Evolutionary conservation across 2,888 invertebrate species (phyloP).

Genomic region (Stenichneumon culpator): DNA sequence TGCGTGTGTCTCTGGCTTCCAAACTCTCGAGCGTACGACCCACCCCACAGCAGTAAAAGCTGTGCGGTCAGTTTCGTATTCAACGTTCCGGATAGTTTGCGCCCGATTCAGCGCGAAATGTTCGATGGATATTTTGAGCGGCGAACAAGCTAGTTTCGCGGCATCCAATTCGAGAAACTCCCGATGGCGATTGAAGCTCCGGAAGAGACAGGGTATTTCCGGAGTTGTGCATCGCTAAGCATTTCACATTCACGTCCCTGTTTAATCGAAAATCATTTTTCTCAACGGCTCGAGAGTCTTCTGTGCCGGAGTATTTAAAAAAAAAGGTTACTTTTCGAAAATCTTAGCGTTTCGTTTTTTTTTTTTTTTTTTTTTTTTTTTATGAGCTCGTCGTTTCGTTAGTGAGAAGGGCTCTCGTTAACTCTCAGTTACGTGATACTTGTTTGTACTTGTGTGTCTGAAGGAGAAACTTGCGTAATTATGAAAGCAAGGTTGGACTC

Average conservation of each 20-base stretch:
- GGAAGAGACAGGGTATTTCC: not conserved
- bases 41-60: not conserved
- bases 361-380: not conserved
- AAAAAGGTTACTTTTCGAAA: not conserved
- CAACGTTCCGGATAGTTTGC: not conserved
- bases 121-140: not conserved
- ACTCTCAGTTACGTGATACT: not conserved
- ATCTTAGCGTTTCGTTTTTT: not conserved
- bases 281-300: not conserved
- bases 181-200: not conserved
- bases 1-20: not conserved
- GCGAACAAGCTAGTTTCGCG: not conserved
- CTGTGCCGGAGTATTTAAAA: not conserved
- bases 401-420: not conserved
- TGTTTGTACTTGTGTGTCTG: not conserved
- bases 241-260: not conserved
- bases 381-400: not conserved
- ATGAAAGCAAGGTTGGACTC: constrained; percentile 77
- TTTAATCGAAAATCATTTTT: not conserved
- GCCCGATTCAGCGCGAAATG: not conserved
- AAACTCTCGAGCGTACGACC: constrained; percentile 6
- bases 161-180: constrained; percentile 6
- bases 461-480: constrained; percentile 74
- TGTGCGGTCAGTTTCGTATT: constrained; percentile 21
- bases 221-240: not conserved